A percentile compares a stretch with the other conserved stretches of the same genome.
Conservation (phyloP, 2,888 invertebrate genomes). For the Smittia aterrima region DNA sequence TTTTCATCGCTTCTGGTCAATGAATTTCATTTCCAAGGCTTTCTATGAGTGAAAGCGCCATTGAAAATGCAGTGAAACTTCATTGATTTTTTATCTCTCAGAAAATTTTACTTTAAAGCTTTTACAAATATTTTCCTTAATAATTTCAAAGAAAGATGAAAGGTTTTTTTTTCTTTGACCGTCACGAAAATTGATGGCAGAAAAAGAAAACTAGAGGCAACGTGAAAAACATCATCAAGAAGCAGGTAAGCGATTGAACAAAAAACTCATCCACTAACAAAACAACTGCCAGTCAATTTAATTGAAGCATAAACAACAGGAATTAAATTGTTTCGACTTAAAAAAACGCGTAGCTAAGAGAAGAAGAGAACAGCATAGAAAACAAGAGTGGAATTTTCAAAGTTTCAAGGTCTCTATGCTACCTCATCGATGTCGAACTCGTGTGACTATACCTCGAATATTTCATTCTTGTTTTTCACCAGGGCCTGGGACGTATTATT, state of each 20-base stretch:
- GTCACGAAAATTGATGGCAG: constrained; percentile 23
- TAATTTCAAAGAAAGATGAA: background rate
- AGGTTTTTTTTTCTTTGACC: background rate
- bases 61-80: background rate
- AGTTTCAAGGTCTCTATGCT: constrained; percentile 37
- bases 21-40: background rate
- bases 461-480: background rate
- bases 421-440: background rate
- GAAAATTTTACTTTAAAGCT: background rate
- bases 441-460: background rate
- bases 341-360: background rate
- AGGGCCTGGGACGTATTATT: background rate
- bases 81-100: background rate
- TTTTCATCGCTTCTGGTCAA: background rate
- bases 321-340: background rate
- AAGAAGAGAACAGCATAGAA: constrained; percentile 19
- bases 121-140: background rate
- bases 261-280: constrained; percentile 19
- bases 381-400: constrained; percentile 17
- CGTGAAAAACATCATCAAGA: constrained; percentile 25
- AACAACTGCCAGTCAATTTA: constrained; percentile 12
- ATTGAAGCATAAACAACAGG: constrained; percentile 33
- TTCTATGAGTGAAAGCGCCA: background rate
- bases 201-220: background rate
- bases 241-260: constrained; percentile 19